Evolutionary conservation across 30 jellyfish, hydroid and myxozoan species (phyloP).

Genomic region (Cassiopea xamachana): DNA sequence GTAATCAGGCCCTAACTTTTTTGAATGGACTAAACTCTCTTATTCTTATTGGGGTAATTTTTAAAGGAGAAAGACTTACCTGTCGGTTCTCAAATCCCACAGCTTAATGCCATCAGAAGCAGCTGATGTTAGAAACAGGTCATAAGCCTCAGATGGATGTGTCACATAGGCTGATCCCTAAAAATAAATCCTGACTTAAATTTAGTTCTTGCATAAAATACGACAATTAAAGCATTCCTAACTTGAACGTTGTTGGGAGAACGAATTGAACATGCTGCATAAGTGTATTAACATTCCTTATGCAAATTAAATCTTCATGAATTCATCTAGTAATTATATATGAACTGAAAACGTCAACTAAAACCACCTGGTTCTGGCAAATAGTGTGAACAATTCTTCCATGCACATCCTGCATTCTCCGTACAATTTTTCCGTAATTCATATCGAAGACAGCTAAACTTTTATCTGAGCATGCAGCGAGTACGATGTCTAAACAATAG

Average conservation of each 20-base stretch:
- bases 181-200: not conserved
- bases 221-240: no score
- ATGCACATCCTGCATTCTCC: slow-evolving; percentile 84
- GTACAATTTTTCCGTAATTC: slow-evolving; percentile 71
- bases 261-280: not conserved
- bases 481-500: slow-evolving; percentile 66
- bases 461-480: slow-evolving; percentile 90
- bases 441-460: slow-evolving; percentile 87
- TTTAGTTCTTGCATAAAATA: not conserved
- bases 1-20: no score
- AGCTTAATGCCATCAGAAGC: slow-evolving; percentile 92
- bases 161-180: slow-evolving; percentile 94
- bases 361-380: slow-evolving; percentile 80
- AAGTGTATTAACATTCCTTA: not conserved
- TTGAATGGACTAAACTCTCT: no score
- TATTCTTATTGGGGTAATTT: not conserved
- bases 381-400: slow-evolving; percentile 78
- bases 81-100: slow-evolving; percentile 89
- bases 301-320: not conserved
- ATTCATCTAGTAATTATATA: no score
- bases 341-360: not conserved
- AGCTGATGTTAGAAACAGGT: slow-evolving; percentile 92
- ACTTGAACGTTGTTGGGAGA: not conserved
- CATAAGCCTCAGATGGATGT: slow-evolving; percentile 95
- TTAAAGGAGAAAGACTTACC: slow-evolving; percentile 38